These are phyloP conservation scores for Kuschelorhynchus macadamiae DNA, from an alignment of 2,888 invertebrate species.

Conservation along the genomic window DNA sequence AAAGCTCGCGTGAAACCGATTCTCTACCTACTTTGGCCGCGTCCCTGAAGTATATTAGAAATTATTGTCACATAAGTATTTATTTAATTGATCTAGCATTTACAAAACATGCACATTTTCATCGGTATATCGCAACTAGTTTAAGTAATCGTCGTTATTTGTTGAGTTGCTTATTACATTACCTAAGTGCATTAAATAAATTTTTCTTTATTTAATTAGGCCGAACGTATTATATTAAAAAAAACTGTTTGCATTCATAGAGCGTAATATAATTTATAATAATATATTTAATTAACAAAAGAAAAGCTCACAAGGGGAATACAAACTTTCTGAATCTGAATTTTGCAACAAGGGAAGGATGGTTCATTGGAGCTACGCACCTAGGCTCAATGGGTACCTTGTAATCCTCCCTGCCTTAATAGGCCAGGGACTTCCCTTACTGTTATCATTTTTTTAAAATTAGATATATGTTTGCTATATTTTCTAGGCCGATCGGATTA, in stretches of 20 bases:
- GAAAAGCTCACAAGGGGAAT: background rate
- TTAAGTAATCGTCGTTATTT: slow-evolving; percentile 38
- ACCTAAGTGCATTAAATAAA: background rate
- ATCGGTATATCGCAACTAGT: slow-evolving; percentile 31
- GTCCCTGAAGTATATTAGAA: slow-evolving; percentile 35
- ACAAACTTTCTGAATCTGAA: no score
- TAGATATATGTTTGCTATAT: no score
- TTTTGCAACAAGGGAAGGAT: no score
- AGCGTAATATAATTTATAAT: background rate
- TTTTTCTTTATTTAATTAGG: background rate
- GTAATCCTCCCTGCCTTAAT: no score
- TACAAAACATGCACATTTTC: slow-evolving; percentile 44
- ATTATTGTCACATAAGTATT: slow-evolving; percentile 42
- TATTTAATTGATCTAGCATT: slow-evolving; percentile 43
- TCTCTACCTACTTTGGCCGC: slow-evolving; percentile 27
- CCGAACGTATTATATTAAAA: no score
- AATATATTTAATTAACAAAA: background rate
- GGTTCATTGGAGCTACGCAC: no score
- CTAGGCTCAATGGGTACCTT: no score
- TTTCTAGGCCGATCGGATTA: no score
- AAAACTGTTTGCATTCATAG: no score
- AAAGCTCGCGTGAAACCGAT: slow-evolving; percentile 30
- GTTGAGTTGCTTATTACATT: slow-evolving; percentile 27
- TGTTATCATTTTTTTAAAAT: no score
- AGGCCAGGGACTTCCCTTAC: no score